These are phyloP conservation scores for Vicugna pacos DNA, from an alignment of 2,113 vertebrate genomes.

Conservation along the genomic window DNA sequence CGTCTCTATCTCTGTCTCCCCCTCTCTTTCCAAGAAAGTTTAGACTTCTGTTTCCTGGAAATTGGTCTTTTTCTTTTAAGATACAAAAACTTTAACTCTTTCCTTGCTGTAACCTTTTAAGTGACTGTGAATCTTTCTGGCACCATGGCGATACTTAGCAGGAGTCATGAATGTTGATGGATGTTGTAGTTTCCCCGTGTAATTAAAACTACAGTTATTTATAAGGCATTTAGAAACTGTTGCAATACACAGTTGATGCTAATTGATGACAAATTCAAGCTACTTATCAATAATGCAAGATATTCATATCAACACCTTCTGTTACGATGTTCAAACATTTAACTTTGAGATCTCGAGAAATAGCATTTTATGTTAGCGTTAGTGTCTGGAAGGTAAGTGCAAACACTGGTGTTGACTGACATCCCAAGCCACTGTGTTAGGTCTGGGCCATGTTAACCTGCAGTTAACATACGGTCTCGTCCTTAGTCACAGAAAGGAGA, in stretches of 20 bases:
- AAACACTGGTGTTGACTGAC: background rate
- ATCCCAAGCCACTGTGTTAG: background rate
- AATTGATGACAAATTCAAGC: constrained; percentile 61
- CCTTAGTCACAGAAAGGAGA: background rate
- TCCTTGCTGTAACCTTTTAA: background rate
- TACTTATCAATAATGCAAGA: constrained; percentile 52
- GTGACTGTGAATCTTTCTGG: background rate
- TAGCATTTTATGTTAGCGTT: background rate
- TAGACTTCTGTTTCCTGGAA: background rate
- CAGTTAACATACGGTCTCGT: background rate
- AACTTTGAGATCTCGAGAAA: background rate
- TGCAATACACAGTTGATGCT: constrained; percentile 25
- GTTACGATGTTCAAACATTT: background rate
- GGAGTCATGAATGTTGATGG: constrained; percentile 3
- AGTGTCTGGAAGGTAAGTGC: background rate
- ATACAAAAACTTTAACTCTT: background rate
- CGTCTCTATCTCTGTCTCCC: background rate
- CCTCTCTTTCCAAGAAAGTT: background rate
- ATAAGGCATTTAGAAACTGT: constrained; percentile 62
- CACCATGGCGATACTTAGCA: background rate
- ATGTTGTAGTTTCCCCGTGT: constrained; percentile 25
- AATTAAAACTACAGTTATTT: constrained; percentile 69
- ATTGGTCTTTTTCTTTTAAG: background rate
- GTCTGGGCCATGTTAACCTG: background rate
- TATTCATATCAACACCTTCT: constrained; percentile 35